Conservation (phyloP, 2,113 vertebrate genomes). For the Cyprinodon tularosa region DNA sequence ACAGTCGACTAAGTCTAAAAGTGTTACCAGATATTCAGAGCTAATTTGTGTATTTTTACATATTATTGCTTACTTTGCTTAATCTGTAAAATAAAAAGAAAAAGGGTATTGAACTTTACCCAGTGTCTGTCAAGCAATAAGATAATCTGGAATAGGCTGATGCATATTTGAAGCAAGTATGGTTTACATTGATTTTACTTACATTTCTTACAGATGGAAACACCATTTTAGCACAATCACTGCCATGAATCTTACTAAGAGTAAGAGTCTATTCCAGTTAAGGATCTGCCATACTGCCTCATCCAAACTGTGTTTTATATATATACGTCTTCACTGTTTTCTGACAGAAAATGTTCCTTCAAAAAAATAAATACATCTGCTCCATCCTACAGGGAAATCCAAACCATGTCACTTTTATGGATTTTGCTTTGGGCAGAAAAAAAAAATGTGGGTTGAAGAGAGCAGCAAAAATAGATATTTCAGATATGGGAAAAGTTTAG, state of each 20-base stretch:
- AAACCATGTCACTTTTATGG: conserved; percentile 7
- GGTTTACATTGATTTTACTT: not conserved
- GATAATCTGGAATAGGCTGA: too few relatives aligned
- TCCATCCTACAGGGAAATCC: conserved; percentile 1
- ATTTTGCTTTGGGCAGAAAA: conserved; percentile 7
- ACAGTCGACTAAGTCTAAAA: not conserved
- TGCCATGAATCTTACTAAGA: not conserved
- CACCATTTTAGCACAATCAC: not conserved
- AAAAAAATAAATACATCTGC: not conserved
- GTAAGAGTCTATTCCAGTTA: not conserved
- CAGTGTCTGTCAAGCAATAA: too few relatives aligned
- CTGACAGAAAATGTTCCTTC: conserved; percentile 2
- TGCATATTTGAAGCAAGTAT: not conserved
- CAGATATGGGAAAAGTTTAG: not conserved
- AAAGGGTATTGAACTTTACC: too few relatives aligned
- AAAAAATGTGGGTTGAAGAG: not conserved
- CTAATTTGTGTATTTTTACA: not conserved
- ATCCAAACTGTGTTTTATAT: not conserved
- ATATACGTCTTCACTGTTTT: not conserved
- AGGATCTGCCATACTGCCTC: not conserved
- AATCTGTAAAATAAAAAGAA: too few relatives aligned
- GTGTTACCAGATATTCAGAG: not conserved
- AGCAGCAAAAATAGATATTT: not conserved
- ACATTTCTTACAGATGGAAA: not conserved
- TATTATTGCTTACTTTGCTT: too few relatives aligned